Conservation (phyloP, 2,888 invertebrate genomes). For the Hemaris fuciformis region DNA sequence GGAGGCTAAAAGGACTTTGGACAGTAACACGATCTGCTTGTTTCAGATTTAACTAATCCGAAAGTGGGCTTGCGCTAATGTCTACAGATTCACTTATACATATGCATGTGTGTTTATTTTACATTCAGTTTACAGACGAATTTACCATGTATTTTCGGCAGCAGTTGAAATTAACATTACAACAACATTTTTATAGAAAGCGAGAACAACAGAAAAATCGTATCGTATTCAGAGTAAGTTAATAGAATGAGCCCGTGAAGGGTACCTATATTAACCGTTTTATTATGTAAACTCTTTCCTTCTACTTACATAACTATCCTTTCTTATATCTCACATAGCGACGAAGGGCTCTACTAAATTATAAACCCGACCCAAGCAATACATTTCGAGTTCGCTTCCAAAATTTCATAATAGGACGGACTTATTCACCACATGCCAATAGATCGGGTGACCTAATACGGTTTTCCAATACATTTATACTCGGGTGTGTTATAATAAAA, state of each 20-base stretch:
- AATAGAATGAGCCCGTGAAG: too few relatives aligned
- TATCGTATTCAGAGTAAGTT: too few relatives aligned
- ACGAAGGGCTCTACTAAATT: neutral
- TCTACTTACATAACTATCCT: neutral
- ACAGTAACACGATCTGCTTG: constrained; percentile 54
- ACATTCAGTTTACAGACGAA: constrained; percentile 6
- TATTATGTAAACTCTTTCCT: neutral
- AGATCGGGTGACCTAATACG: constrained; percentile 37
- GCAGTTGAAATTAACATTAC: too few relatives aligned
- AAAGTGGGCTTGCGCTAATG: constrained; percentile 53
- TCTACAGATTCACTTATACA: constrained; percentile 25
- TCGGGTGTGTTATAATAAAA: constrained; percentile 49
- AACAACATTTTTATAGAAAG: too few relatives aligned
- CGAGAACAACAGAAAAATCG: too few relatives aligned
- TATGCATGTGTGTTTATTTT: constrained; percentile 27
- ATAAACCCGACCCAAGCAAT: neutral
- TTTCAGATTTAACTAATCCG: constrained; percentile 57
- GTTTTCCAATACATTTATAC: constrained; percentile 38
- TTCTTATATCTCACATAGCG: neutral
- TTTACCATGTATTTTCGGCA: neutral
- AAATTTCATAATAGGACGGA: constrained; percentile 6
- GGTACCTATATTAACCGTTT: too few relatives aligned
- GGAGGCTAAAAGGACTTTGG: constrained; percentile 37
- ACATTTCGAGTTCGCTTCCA: constrained; percentile 2
- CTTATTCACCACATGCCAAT: constrained; percentile 30